Evolutionary conservation across 2,113 vertebrate genomes (phyloP), one percentile per base, ranked within the genome.

Genomic region (Dromaius novaehollandiae): DNA sequence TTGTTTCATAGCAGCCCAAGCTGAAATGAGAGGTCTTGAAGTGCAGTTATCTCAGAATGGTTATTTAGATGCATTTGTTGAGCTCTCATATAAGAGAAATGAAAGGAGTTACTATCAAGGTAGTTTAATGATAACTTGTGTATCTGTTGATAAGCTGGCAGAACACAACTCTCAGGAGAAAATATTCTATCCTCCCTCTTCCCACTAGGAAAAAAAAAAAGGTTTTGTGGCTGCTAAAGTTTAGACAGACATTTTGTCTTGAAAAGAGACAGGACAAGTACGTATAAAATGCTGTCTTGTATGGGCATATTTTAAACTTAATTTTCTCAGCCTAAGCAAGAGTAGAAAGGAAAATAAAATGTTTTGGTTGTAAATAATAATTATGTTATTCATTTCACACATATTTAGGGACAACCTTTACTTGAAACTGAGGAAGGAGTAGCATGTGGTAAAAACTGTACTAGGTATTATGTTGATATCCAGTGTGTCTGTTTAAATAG

Each of bases 291-390:
- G 11, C 7, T 55, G 11, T 13, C 42, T 66, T 74, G 2, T 28
- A 46, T 46, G 4, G 24, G 1, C 0, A 0, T 34, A 38, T 40
- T 40, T 92, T 74, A 40, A 78, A 36, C 6, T 81, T 50, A 1
- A 84, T n/a, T 75, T 92, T 84, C 36, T 71, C 46, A 90, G 15
- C 12, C 34, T 68, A 78, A 84, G 30, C 8, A 53, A 50, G 15
- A 82, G 8, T 16, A 86, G 10, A 13, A 90, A 78, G 13, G 50
- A 5, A 78, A 92, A 90, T n/a, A 50, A 20, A 20, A 7, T 34
- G 3, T 9, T 5, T 36, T 60, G 56, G 32, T 18, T 11, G 11
- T 58, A 48, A 75, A 50, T 51, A 81, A 83, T 44, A 61, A 40
- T 84, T 34, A 66, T 50, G 34, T n/a, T 44, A 84, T 70, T 81